Evolutionary conservation across 2,888 invertebrate genomes (phyloP).

Genomic region (Amphipoea oculea): DNA sequence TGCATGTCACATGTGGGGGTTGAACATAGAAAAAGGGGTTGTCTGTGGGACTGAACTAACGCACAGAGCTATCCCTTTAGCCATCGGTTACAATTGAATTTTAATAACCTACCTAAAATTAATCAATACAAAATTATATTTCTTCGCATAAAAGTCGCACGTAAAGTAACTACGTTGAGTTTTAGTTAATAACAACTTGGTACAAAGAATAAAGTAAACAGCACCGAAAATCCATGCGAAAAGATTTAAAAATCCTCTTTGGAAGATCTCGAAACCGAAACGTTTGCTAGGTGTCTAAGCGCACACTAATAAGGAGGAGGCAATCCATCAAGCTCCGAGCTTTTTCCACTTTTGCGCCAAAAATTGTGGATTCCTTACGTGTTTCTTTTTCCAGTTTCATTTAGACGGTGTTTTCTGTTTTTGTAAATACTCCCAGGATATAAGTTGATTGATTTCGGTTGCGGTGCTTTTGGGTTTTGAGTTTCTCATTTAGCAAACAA

Average conservation of each 20-base stretch:
- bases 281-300: constrained; percentile 64
- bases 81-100: background rate
- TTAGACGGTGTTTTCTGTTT: constrained; percentile 61
- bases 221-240: constrained; percentile 34
- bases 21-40: background rate
- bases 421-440: constrained; percentile 49
- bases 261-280: constrained; percentile 51
- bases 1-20: background rate
- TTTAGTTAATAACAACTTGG: constrained; percentile 12
- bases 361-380: constrained; percentile 72
- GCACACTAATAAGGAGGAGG: constrained; percentile 74
- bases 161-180: too few species aligned
- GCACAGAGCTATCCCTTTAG: background rate
- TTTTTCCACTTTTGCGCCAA: constrained; percentile 71
- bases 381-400: constrained; percentile 69
- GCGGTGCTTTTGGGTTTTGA: constrained; percentile 25
- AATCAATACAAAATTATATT: background rate
- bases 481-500: constrained; percentile 4
- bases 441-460: constrained; percentile 63
- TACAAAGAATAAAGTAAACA: background rate
- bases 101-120: background rate
- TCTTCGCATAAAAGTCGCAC: background rate
- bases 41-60: background rate
- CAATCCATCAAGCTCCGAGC: constrained; percentile 77
- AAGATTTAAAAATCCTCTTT: constrained; percentile 56